Percentiles rank a stretch among this genome's conserved stretches.
Conservation (phyloP, 35 echinoderm and acorn worm species). For the Amphiura filiformis region DNA sequence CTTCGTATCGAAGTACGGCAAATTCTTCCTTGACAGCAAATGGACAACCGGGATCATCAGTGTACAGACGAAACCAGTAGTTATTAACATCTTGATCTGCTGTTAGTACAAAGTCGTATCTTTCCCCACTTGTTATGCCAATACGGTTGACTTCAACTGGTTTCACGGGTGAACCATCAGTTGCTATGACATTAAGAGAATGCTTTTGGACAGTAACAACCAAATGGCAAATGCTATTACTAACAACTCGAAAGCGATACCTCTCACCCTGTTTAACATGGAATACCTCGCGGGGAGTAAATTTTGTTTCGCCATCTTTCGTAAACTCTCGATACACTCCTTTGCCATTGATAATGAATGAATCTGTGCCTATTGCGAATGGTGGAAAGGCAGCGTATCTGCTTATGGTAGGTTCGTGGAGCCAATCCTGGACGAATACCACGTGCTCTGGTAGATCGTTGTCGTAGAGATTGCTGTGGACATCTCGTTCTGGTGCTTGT, state of each 20-base stretch:
- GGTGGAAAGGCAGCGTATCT: neutral
- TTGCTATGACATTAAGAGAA: conserved; percentile 61
- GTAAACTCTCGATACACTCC: neutral
- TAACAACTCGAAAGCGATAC: conserved; percentile 65
- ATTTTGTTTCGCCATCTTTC: neutral
- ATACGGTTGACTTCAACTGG: conserved; percentile 24
- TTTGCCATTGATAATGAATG: conserved; percentile 54
- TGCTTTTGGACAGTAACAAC: conserved; percentile 58
- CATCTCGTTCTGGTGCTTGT: conserved; percentile 28
- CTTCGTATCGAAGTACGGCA: neutral
- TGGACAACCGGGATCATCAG: neutral
- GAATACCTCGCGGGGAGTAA: conserved; percentile 44
- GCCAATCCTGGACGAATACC: conserved; percentile 62
- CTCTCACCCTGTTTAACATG: conserved; percentile 12
- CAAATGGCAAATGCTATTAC: conserved; percentile 42
- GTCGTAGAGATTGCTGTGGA: conserved; percentile 44
- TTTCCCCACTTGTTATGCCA: conserved; percentile 53
- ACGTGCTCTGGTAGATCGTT: conserved; percentile 57
- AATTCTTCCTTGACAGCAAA: neutral
- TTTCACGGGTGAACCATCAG: conserved; percentile 56
- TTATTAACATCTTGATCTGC: conserved; percentile 55
- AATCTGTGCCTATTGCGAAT: neutral
- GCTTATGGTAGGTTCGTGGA: conserved; percentile 5
- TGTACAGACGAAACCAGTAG: conserved; percentile 79
- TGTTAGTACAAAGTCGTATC: conserved; percentile 79